Evolutionary conservation across 2,797 vertebrate genomes (phyloP).

Genomic region (Simalia tracyae): DNA sequence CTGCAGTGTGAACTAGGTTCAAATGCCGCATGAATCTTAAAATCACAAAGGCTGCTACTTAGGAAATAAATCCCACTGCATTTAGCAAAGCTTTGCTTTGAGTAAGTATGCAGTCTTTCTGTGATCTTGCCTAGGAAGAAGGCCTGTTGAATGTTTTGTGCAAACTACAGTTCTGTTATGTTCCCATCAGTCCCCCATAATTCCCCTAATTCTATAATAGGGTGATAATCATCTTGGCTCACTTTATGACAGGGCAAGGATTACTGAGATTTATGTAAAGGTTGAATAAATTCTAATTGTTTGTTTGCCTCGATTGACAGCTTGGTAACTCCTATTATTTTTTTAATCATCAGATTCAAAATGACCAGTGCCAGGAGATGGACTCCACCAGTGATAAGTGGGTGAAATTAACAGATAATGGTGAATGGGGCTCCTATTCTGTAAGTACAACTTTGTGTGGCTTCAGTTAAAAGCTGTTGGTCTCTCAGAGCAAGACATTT

Average conservation of each 20-base stretch:
- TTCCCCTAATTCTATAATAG: not conserved
- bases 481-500: not conserved
- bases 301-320: not conserved
- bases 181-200: not conserved
- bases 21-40: not conserved
- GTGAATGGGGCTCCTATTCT: constrained; percentile 90
- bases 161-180: not conserved
- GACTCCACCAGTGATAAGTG: constrained; percentile 87
- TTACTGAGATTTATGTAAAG: not conserved
- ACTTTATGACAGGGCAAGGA: not conserved
- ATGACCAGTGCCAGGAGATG: constrained; percentile 98
- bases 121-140: not conserved
- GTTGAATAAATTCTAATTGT: not conserved
- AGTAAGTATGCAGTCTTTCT: not conserved
- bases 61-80: not conserved
- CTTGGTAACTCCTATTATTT: constrained; percentile 35
- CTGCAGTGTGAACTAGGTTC: not conserved
- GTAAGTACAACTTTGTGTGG: constrained; percentile 67
- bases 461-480: not conserved
- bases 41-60: not conserved
- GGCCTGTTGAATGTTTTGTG: no score
- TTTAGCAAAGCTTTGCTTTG: not conserved
- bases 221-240: no score
- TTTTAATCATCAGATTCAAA: constrained; percentile 87
- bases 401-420: constrained; percentile 88